phyloP scores from a whole-genome alignment of 2,888 invertebrate species.

The Plagodis dolabraria region DNA sequence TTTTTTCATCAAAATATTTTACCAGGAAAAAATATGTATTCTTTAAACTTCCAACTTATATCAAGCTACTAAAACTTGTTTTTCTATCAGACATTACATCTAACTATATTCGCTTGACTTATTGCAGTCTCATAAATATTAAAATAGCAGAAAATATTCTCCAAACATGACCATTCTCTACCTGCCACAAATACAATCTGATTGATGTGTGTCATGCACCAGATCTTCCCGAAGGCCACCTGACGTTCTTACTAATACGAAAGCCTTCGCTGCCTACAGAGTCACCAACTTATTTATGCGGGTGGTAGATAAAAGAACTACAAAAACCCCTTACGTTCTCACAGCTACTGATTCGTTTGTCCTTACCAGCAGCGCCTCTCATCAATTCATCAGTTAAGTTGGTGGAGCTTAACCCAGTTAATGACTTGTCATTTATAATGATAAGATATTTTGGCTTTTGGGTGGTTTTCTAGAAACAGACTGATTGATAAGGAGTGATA shows the following conservation, averaged over 20 bases:
- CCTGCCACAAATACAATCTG: conserved; percentile 25
- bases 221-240: conserved; percentile 15
- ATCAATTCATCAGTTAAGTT: too few species aligned
- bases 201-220: conserved; percentile 36
- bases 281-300: too few species aligned
- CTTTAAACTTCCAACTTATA: too few species aligned
- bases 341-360: too few species aligned
- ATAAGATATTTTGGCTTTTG: conserved; percentile 29
- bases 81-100: too few species aligned
- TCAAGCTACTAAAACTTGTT: too few species aligned
- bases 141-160: conserved; percentile 6
- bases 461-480: conserved; percentile 30
- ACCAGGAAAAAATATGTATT: too few species aligned
- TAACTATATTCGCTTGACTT: too few species aligned
- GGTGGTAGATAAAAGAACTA: too few species aligned
- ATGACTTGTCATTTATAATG: conserved; percentile 37
- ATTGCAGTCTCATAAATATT: not conserved
- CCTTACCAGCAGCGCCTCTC: too few species aligned
- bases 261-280: not conserved
- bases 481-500: conserved; percentile 20
- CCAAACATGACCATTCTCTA: conserved; percentile 1
- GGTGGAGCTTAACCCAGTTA: conserved; percentile 13
- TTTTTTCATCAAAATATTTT: too few species aligned
- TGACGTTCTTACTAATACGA: conserved; percentile 18
- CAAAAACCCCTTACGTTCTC: too few species aligned